A percentile compares a stretch with the other conserved stretches of the same genome.
phyloP scores from a whole-genome alignment of 2,113 vertebrate genomes.

The Cariama cristata region DNA sequence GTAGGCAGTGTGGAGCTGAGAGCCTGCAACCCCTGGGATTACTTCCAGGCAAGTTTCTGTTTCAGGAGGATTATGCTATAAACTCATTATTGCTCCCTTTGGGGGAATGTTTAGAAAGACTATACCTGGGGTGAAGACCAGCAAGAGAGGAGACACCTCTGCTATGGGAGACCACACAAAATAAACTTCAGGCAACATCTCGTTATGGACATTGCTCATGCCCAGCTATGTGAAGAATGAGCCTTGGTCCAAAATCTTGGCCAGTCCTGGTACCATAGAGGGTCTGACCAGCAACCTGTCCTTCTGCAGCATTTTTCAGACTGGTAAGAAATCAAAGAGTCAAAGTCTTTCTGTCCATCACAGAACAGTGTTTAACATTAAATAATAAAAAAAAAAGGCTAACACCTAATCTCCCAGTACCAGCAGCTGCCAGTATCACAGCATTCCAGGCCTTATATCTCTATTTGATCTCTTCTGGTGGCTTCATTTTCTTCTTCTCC shows the following conservation, averaged over 20 bases:
- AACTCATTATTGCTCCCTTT: background rate
- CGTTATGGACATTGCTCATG: background rate
- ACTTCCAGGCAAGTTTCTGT: background rate
- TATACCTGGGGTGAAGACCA: background rate
- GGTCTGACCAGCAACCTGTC: background rate
- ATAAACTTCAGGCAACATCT: background rate
- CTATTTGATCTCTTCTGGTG: background rate
- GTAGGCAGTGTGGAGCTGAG: background rate
- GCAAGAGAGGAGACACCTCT: background rate
- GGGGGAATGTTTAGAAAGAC: background rate
- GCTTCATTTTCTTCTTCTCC: background rate
- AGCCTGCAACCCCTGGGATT: background rate
- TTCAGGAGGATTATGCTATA: background rate
- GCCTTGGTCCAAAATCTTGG: background rate
- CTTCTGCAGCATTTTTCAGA: background rate
- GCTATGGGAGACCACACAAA: too few relatives aligned
- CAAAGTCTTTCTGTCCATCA: background rate
- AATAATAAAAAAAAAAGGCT: background rate
- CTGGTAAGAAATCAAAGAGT: background rate
- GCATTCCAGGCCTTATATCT: background rate
- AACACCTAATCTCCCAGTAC: background rate
- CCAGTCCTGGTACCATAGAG: accelerated
- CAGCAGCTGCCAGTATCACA: background rate
- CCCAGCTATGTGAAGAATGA: background rate
- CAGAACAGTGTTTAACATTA: background rate